Conservation (phyloP, 2,113 vertebrate genomes). For the Odocoileus virginianus region DNA sequence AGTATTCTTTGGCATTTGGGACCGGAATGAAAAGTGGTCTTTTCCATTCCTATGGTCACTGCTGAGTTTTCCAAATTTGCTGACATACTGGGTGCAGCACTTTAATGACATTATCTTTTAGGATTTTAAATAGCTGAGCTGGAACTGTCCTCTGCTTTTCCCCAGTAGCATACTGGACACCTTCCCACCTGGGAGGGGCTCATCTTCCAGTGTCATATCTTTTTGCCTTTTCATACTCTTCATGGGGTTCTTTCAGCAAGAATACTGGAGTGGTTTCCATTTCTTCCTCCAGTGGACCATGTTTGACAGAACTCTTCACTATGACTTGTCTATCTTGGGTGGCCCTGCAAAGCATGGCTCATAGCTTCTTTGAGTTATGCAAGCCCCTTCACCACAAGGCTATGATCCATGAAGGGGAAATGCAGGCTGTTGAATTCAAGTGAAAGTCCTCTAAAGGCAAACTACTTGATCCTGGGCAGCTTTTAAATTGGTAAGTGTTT, state of each 20-base stretch:
- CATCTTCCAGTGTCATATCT: not conserved
- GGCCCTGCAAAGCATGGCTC: not conserved
- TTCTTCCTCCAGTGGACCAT: not conserved
- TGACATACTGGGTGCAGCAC: not conserved
- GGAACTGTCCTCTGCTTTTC: not conserved
- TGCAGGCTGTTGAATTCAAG: not conserved
- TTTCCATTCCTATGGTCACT: not conserved
- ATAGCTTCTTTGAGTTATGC: not conserved
- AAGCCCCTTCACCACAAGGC: not conserved
- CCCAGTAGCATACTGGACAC: not conserved
- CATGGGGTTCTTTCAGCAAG: not conserved
- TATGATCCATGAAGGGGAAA: not conserved
- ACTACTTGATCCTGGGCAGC: not conserved
- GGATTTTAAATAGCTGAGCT: not conserved
- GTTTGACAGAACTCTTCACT: not conserved
- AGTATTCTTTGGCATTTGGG: not conserved
- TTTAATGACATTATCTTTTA: not conserved
- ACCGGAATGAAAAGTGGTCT: not conserved
- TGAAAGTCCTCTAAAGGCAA: not conserved
- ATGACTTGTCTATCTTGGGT: not conserved
- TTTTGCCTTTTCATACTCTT: not conserved
- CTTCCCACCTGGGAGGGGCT: not conserved
- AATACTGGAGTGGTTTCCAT: not conserved
- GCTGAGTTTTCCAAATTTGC: not conserved
- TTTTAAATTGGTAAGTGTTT: not conserved